phyloP scores from a whole-genome alignment of 2,797 vertebrate species.

The Sternotherus odoratus region DNA sequence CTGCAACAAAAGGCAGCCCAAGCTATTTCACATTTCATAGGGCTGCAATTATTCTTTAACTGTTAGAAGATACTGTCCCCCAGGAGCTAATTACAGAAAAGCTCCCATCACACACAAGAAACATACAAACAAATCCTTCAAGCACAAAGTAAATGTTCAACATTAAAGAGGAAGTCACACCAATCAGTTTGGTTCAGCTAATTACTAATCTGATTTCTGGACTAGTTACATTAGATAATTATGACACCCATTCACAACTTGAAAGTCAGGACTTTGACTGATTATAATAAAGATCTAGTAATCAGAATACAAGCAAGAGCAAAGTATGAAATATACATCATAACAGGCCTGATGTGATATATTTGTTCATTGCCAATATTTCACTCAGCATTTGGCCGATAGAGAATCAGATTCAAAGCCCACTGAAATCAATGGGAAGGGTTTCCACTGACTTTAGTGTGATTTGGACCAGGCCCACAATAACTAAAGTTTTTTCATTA shows the following conservation, averaged over 20 bases:
- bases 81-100: slow-evolving; percentile 99
- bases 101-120: slow-evolving; percentile 96
- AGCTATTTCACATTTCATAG: slow-evolving; percentile 97
- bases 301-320: slow-evolving; percentile 74
- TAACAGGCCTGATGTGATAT: not conserved
- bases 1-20: slow-evolving; percentile 89
- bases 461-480: not conserved
- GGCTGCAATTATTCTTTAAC: slow-evolving; percentile 98
- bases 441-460: not conserved
- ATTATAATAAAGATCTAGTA: slow-evolving; percentile 84
- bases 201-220: slow-evolving; percentile 97
- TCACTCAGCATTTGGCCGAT: fast-evolving
- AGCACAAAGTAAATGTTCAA: slow-evolving; percentile 99
- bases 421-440: not conserved
- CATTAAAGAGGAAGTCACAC: slow-evolving; percentile 97
- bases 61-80: slow-evolving; percentile 96
- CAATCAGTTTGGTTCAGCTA: slow-evolving; percentile 95
- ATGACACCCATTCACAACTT: slow-evolving; percentile 89
- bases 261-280: slow-evolving; percentile 83
- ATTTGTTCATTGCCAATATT: not conserved
- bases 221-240: slow-evolving; percentile 94
- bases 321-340: slow-evolving; percentile 66
- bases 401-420: slow-evolving; percentile 10
- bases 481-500: not conserved
- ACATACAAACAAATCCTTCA: slow-evolving; percentile 99